phyloP scores from a whole-genome alignment of 2,797 vertebrate genomes.

The Pygocentrus nattereri region DNA sequence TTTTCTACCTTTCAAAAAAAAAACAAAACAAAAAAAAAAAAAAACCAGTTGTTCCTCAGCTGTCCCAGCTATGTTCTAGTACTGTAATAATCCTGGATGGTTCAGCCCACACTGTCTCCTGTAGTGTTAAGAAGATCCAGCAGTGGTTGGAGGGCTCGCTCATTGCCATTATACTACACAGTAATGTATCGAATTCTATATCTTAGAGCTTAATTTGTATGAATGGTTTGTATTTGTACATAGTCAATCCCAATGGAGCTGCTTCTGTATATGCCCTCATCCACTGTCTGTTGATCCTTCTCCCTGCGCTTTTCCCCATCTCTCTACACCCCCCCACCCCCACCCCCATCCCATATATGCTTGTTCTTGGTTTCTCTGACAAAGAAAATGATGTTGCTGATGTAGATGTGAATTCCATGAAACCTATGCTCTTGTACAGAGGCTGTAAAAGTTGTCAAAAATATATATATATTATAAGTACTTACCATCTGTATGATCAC shows the following conservation, averaged over 20 bases:
- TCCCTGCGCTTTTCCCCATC: slow-evolving; percentile 50
- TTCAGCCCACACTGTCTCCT: slow-evolving; percentile 54
- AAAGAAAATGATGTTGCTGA: slow-evolving; percentile 90
- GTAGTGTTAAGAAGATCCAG: slow-evolving; percentile 71
- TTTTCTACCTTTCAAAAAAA: slow-evolving; percentile 54
- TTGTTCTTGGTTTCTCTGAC: slow-evolving; percentile 92
- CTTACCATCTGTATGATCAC: slow-evolving; percentile 90
- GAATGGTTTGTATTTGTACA: slow-evolving; percentile 99
- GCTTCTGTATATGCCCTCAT: slow-evolving; percentile 96
- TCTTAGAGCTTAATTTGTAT: slow-evolving; percentile 98
- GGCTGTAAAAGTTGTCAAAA: slow-evolving; percentile 91
- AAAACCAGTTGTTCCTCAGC: slow-evolving; percentile 42
- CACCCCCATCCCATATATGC: slow-evolving; percentile 80
- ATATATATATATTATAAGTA: slow-evolving; percentile 90
- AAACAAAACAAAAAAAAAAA: slow-evolving; percentile 19
- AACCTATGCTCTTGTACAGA: slow-evolving; percentile 91
- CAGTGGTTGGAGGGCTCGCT: slow-evolving; percentile 84
- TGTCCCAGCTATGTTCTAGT: slow-evolving; percentile 49
- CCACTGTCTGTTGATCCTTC: slow-evolving; percentile 75
- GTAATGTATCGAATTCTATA: slow-evolving; percentile 95
- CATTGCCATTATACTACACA: slow-evolving; percentile 89
- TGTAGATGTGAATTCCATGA: slow-evolving; percentile 94
- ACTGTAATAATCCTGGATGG: slow-evolving; percentile 60
- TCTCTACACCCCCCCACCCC: slow-evolving; percentile 72
- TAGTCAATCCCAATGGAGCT: slow-evolving; percentile 91